phyloP scores from a whole-genome alignment of 2,113 vertebrate species.

The Rallus limicola region DNA sequence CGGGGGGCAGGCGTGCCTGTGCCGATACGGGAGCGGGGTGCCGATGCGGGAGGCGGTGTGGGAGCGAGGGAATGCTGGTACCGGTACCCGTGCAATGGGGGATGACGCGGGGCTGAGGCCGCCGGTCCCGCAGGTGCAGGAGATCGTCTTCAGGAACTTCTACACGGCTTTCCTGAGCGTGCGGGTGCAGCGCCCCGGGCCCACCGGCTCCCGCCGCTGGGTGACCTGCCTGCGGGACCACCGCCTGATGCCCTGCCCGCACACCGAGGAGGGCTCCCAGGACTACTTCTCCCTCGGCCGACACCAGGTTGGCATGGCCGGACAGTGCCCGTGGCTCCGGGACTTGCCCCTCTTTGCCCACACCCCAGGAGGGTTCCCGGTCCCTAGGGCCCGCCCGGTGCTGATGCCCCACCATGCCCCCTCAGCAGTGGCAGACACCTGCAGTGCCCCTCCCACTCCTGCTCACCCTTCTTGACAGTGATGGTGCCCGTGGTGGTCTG shows the following conservation, averaged over 20 bases:
- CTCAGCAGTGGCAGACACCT: accelerated
- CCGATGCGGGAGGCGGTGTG: too few species aligned
- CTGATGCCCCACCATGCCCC: background rate
- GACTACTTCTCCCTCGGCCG: constrained; percentile 87
- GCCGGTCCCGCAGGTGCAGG: constrained; percentile 57
- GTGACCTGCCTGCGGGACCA: constrained; percentile 83
- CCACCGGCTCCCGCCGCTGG: constrained; percentile 73
- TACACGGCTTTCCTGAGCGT: constrained; percentile 90
- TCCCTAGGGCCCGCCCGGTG: background rate
- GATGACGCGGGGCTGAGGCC: background rate
- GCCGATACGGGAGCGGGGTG: too few species aligned
- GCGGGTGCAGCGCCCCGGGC: constrained; percentile 77
- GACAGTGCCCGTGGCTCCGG: accelerated
- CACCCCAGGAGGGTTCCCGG: accelerated
- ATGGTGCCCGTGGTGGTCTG: background rate
- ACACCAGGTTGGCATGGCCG: constrained; percentile 76
- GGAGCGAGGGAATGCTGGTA: too few species aligned
- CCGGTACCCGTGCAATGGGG: too few species aligned
- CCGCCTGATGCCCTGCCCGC: constrained; percentile 88
- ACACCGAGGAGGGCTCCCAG: constrained; percentile 89
- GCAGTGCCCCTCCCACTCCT: background rate
- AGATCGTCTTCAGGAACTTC: constrained; percentile 90
- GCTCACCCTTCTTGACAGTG: accelerated
- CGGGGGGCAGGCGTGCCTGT: too few species aligned
- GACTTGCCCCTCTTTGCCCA: background rate